Evolutionary conservation across 2,888 invertebrate genomes (phyloP).

Genomic region (Polyommatus iphigenia): DNA sequence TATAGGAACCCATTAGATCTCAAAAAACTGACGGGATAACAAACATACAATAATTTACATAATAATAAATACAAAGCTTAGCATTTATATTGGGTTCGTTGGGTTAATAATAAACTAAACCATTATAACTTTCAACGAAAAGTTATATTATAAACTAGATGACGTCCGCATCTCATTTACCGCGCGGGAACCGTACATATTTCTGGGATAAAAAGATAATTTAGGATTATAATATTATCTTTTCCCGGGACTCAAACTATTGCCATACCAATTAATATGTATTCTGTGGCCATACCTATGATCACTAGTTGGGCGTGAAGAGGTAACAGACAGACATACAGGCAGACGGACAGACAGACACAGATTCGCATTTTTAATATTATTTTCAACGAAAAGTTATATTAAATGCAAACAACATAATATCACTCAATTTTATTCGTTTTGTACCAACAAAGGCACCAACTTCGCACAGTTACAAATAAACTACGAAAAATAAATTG

Average conservation of each 20-base stretch:
- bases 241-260: too few species aligned
- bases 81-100: not conserved
- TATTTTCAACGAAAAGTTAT: not conserved
- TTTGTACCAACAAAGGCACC: not conserved
- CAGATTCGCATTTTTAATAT: too few species aligned
- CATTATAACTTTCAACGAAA: not conserved
- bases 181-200: too few species aligned
- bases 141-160: not conserved
- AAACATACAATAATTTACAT: not conserved
- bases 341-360: too few species aligned
- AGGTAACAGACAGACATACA: too few species aligned
- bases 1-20: too few species aligned
- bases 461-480: constrained; percentile 16
- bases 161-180: too few species aligned
- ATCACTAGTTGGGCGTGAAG: too few species aligned
- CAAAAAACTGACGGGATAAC: not conserved
- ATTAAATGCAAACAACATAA: not conserved
- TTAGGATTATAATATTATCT: too few species aligned
- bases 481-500: constrained; percentile 21
- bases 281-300: too few species aligned
- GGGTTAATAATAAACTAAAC: not conserved
- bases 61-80: not conserved
- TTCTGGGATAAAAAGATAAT: too few species aligned
- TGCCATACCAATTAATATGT: too few species aligned
- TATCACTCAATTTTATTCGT: not conserved